phyloP scores from a whole-genome alignment of 2,888 invertebrate genomes.

The Morpho achilles region DNA sequence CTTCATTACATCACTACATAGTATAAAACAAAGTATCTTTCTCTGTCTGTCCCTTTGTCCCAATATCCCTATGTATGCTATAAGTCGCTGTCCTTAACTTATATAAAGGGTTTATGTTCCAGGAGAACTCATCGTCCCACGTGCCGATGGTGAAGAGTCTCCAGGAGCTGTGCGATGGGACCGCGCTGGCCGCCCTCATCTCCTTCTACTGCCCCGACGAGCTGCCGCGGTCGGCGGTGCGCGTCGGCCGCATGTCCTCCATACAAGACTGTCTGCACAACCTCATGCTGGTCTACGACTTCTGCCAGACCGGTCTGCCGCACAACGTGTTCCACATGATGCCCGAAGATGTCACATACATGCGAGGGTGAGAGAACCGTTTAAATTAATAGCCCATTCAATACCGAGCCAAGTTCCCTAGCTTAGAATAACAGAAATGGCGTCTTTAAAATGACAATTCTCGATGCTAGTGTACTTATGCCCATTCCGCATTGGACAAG shows the following conservation, averaged over 20 bases:
- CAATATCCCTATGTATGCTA: too few species aligned
- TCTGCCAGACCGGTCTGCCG: slow-evolving; percentile 91
- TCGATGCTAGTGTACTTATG: too few species aligned
- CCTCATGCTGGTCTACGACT: slow-evolving; percentile 91
- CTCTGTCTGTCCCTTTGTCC: too few species aligned
- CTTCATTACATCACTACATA: too few species aligned
- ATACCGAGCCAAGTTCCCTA: too few species aligned
- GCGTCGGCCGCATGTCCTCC: slow-evolving; percentile 82
- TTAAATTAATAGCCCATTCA: not conserved
- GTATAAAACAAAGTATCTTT: too few species aligned
- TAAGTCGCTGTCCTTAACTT: too few species aligned
- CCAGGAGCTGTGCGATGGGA: slow-evolving; percentile 93
- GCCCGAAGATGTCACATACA: slow-evolving; percentile 97
- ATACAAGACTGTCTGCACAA: slow-evolving; percentile 95
- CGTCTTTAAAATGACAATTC: too few species aligned
- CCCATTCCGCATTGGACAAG: too few species aligned
- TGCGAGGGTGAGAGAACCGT: slow-evolving; percentile 85
- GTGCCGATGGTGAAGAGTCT: slow-evolving; percentile 88
- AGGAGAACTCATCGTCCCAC: slow-evolving; percentile 79
- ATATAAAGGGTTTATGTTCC: slow-evolving; percentile 28
- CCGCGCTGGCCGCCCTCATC: slow-evolving; percentile 26
- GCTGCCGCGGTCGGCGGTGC: slow-evolving; percentile 74
- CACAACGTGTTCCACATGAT: slow-evolving; percentile 95
- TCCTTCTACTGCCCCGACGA: slow-evolving; percentile 46
- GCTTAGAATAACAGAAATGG: too few species aligned